phyloP scores from a whole-genome alignment of 2,888 invertebrate genomes.

The Caenorhabditis sp. region DNA sequence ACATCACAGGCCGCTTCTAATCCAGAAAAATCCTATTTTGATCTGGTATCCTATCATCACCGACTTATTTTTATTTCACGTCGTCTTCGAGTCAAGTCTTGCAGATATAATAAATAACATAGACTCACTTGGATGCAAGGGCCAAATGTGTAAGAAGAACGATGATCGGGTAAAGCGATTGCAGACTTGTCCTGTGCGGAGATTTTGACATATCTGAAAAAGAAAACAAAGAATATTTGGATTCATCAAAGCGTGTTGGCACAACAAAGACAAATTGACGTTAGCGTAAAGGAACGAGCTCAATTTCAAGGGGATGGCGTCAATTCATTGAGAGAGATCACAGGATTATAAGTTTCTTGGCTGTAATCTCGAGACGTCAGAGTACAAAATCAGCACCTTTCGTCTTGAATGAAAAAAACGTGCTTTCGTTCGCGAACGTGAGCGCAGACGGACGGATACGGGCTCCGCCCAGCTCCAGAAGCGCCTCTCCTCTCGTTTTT shows the following conservation, averaged over 20 bases:
- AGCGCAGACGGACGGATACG: conserved; percentile 6
- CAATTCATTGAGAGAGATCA: conserved; percentile 7
- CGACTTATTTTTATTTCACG: too few relatives aligned
- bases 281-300: neutral
- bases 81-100: too few relatives aligned
- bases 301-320: neutral
- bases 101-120: too few relatives aligned
- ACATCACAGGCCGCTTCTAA: too few relatives aligned
- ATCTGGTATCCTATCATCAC: too few relatives aligned
- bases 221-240: neutral
- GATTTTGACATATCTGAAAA: conserved; percentile 44
- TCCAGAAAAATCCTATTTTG: too few relatives aligned
- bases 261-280: neutral
- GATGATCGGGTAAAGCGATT: conserved; percentile 28
- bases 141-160: conserved; percentile 29
- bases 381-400: too few relatives aligned
- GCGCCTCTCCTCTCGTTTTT: conserved; percentile 6
- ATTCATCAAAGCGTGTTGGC: too few relatives aligned
- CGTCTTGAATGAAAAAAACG: too few relatives aligned
- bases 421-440: conserved; percentile 26
- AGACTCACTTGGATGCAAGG: conserved; percentile 34
- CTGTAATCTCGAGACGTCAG: neutral
- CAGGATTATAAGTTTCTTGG: conserved; percentile 4
- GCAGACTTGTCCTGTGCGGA: conserved; percentile 53
- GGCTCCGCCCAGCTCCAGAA: conserved; percentile 31